These are phyloP conservation scores for Agriopis aurantiaria DNA, from an alignment of 2,888 invertebrate genomes.

Conservation along the genomic window DNA sequence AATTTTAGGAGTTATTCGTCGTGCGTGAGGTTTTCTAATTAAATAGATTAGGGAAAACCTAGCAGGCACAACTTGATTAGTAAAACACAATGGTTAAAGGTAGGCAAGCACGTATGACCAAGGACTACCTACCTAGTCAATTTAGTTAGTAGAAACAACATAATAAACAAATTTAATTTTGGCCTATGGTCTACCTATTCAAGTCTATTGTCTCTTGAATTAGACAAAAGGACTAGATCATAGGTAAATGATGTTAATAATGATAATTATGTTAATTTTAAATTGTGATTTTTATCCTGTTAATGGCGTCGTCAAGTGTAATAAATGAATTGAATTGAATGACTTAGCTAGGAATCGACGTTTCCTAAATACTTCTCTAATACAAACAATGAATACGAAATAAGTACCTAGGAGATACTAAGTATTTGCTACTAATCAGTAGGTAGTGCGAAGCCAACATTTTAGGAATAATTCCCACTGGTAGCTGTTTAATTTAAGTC, in stretches of 20 bases:
- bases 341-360: not conserved
- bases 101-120: constrained; percentile 7
- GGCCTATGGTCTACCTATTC: not conserved
- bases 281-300: no score
- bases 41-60: constrained; percentile 27
- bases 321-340: no score
- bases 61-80: constrained; percentile 14
- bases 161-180: constrained; percentile 21
- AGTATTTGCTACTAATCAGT: no score
- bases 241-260: no score
- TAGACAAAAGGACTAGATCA: not conserved
- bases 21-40: constrained; percentile 31
- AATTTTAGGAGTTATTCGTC: constrained; percentile 13
- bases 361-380: not conserved
- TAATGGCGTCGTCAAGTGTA: no score
- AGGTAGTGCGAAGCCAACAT: no score
- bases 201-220: constrained; percentile 11
- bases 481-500: no score
- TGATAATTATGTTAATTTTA: no score
- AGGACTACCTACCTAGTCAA: not conserved
- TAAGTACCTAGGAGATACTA: not conserved
- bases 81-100: constrained; percentile 8
- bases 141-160: constrained; percentile 13
- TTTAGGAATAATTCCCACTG: no score
- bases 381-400: not conserved